Conservation (phyloP, 1,140 invertebrate genomes). For the Parapsyche elsis region DNA sequence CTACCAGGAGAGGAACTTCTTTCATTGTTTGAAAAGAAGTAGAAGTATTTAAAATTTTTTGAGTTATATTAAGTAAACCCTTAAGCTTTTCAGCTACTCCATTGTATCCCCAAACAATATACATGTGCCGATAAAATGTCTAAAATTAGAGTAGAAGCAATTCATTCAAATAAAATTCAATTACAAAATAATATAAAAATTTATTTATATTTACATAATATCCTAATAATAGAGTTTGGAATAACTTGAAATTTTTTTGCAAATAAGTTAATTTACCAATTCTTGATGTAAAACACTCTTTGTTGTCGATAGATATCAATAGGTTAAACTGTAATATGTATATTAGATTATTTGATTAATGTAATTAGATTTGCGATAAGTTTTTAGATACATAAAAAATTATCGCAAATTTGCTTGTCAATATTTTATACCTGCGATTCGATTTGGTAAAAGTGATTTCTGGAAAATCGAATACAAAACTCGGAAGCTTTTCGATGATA, state of each 20-base stretch:
- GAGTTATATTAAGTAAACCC: background rate
- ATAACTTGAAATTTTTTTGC: constrained; percentile 4
- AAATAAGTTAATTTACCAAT: background rate
- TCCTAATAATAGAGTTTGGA: background rate
- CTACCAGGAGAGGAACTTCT: background rate
- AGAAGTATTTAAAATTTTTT: background rate
- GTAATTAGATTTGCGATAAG: too few relatives aligned
- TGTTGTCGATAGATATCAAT: background rate
- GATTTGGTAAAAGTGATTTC: constrained; percentile 42
- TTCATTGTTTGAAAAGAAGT: background rate
- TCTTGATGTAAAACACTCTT: background rate
- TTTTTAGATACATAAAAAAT: too few relatives aligned
- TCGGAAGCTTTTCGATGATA: constrained; percentile 26
- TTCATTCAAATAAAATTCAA: constrained; percentile 5
- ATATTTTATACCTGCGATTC: constrained; percentile 29
- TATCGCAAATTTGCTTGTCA: too few relatives aligned
- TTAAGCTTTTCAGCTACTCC: constrained; percentile 35
- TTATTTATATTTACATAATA: constrained; percentile 14
- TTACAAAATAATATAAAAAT: background rate
- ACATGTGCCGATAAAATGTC: constrained; percentile 36
- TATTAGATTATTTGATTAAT: too few relatives aligned
- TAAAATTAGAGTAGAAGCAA: background rate
- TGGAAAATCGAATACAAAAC: constrained; percentile 34
- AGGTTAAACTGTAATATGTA: constrained; percentile 22
- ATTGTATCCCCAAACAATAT: constrained; percentile 34